Evolutionary conservation across 2,797 vertebrate species (phyloP).

Genomic region (Liasis olivaceus): DNA sequence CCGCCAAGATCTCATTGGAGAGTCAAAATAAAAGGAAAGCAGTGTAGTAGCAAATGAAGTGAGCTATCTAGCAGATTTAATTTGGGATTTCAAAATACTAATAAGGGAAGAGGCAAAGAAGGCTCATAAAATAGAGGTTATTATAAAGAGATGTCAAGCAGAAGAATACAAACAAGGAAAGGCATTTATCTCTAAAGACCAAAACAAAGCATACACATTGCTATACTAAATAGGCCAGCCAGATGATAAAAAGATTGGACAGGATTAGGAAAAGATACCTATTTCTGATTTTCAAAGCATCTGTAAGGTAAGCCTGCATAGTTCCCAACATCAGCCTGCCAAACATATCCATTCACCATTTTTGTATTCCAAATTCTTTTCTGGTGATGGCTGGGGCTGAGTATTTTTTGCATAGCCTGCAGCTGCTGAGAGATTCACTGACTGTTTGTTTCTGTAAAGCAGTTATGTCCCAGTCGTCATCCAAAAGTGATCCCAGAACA

Average conservation of each 20-base stretch:
- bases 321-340: background rate
- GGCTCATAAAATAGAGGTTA: slow-evolving; percentile 32
- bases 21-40: slow-evolving; percentile 51
- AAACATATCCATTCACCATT: background rate
- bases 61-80: slow-evolving; percentile 51
- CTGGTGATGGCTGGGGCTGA: background rate
- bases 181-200: background rate
- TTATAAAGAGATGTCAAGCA: slow-evolving; percentile 37
- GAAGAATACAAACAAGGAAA: background rate
- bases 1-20: slow-evolving; percentile 26
- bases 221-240: background rate
- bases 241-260: background rate
- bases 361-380: background rate
- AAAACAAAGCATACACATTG: background rate
- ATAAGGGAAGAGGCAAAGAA: slow-evolving; percentile 29
- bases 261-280: background rate
- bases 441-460: background rate
- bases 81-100: slow-evolving; percentile 53
- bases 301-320: background rate
- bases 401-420: background rate
- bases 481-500: no score
- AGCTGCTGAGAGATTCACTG: background rate
- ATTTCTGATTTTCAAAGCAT: background rate
- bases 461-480: no score
- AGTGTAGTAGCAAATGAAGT: slow-evolving; percentile 46